Percentiles rank a stretch among this genome's conserved stretches.
phyloP scores from a whole-genome alignment of 2,797 vertebrate species.

The Pantherophis vulpinus region DNA sequence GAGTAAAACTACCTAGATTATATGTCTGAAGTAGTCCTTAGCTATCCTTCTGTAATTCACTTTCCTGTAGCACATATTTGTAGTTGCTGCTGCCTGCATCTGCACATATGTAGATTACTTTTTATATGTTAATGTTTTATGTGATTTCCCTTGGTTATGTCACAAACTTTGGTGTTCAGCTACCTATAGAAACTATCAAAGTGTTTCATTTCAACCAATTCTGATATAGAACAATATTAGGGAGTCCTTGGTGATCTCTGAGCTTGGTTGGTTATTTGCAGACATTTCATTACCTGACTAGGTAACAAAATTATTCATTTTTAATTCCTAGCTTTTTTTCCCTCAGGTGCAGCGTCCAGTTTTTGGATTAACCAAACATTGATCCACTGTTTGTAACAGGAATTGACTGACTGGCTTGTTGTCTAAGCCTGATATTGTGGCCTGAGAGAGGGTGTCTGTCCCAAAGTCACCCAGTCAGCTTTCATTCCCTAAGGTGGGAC shows the following conservation, averaged over 20 bases:
- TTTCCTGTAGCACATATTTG: not conserved
- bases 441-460: not conserved
- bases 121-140: not conserved
- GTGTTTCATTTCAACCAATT: not conserved
- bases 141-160: not conserved
- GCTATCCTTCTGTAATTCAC: not conserved
- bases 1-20: constrained; percentile 45
- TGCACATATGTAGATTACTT: not conserved
- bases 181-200: not conserved
- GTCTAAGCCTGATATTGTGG: not conserved
- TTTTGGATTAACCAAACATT: not conserved
- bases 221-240: not conserved
- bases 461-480: not conserved
- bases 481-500: not conserved
- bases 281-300: not conserved
- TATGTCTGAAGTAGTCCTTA: constrained; percentile 32
- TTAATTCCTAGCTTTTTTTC: not conserved
- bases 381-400: not conserved
- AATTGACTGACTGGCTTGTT: not conserved
- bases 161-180: not conserved
- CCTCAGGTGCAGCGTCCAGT: not conserved
- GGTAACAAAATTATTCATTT: not conserved
- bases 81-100: not conserved
- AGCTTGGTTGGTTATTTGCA: not conserved
- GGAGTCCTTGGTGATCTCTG: not conserved